Base-by-base conservation (phyloP, 2,888 invertebrate species). In the Xylocampa areola region DNA sequence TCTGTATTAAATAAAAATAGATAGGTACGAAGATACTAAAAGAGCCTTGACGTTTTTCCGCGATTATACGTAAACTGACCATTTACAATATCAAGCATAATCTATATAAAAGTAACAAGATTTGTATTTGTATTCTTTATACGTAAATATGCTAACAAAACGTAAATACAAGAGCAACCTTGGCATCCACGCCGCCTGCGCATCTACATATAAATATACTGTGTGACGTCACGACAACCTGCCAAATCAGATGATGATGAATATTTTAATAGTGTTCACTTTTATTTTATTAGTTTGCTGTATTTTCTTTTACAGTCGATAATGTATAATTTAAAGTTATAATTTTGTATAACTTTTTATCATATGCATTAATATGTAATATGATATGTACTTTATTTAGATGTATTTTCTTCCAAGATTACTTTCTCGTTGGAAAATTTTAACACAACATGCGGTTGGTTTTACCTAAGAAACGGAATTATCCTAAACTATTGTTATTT, bases 161-260 rank as follows among this genome's bases (percentile, higher is more conserved):
- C 71, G 71, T 80, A 81, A 80, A 82, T 71, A 80, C 57, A 68
- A 74, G 47, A 68, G 55, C 74, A 79, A 80, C 85, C 85, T 86
- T 86, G 86, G 83, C 81, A 79, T 74, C 77, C 58, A 73, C 71
- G 73, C 69, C 69, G 79, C 76, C 69, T 62, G 80, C 81, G 81
- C 81, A 65, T 74, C 72, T 64, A 54, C 53, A 66, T 74, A 79
- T 76, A 82, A 77, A 82, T 80, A 84, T 61, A 68, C 47, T 14
- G 10, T 30, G 53, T 78, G 78, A 80, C 81, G 79, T 77, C 78
- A 82, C 68, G 54, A 63, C 25, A 51, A 63, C 36, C 51, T 54
- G 67, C 73, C 72, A 74, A 77, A 79, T 70, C 66, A 61, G 53
- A 66, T 61, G 62, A 63, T 76, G 73, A 77, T 67, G 59, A 64